A percentile compares a stretch with the other conserved stretches of the same genome.
These are phyloP conservation scores for Tragelaphus buxtoni DNA, from an alignment of 2,113 vertebrate genomes.

Conservation along the genomic window DNA sequence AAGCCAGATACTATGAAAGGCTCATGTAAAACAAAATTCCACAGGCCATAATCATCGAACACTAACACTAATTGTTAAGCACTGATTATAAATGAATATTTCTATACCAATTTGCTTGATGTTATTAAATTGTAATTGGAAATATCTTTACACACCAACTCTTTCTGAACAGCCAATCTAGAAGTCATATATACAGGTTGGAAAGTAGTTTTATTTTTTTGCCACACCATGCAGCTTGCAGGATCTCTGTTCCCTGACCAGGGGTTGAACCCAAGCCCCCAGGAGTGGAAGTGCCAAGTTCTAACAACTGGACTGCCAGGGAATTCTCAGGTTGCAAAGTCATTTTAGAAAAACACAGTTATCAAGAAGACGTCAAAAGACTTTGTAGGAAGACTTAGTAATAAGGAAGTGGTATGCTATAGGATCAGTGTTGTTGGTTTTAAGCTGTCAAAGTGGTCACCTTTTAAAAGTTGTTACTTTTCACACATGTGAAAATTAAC, in stretches of 20 bases:
- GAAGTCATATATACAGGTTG: background rate
- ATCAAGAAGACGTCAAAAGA: background rate
- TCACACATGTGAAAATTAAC: conserved; percentile 31
- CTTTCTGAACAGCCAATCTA: background rate
- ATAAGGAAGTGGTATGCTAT: background rate
- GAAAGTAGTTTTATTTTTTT: background rate
- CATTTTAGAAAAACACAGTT: conserved; percentile 29
- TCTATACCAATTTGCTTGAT: background rate
- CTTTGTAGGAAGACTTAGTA: background rate
- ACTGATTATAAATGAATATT: background rate
- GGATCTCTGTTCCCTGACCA: background rate
- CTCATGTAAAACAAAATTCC: background rate
- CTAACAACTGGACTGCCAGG: background rate
- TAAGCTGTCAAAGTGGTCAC: background rate
- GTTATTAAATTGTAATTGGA: conserved; percentile 12
- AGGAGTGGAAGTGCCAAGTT: background rate
- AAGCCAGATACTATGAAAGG: background rate
- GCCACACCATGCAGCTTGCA: background rate
- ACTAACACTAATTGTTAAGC: background rate
- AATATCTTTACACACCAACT: background rate
- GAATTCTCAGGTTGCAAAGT: background rate
- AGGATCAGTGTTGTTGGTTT: background rate
- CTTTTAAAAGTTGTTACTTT: background rate
- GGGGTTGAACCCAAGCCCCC: background rate
- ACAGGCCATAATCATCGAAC: background rate